A percentile compares a stretch with the other conserved stretches of the same genome.
These are phyloP conservation scores for Hypomesus transpacificus DNA, from an alignment of 2,113 vertebrate species.

Conservation along the genomic window DNA sequence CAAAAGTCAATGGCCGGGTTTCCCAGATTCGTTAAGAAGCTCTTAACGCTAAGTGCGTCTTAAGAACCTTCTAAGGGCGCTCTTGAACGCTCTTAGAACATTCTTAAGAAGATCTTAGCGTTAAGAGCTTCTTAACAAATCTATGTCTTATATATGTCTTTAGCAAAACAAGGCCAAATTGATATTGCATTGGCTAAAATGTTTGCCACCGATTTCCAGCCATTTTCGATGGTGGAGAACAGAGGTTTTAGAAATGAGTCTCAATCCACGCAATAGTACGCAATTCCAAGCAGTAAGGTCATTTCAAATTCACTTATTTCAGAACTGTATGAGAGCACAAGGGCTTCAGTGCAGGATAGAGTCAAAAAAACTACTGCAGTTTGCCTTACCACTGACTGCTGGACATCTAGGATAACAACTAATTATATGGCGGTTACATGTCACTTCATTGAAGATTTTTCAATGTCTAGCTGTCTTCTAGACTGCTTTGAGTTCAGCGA, in stretches of 20 bases:
- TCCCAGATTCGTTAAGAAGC: too few species aligned
- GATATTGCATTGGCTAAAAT: neutral
- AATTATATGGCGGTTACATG: constrained; percentile 39
- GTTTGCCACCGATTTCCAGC: neutral
- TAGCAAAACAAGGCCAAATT: neutral
- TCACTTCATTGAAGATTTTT: constrained; percentile 41
- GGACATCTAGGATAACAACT: constrained; percentile 36
- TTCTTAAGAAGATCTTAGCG: too few species aligned
- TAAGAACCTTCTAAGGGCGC: too few species aligned
- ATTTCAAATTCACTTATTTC: constrained; percentile 29
- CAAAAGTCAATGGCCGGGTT: too few species aligned
- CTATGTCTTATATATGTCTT: too few species aligned
- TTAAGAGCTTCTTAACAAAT: too few species aligned
- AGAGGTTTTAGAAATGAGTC: constrained; percentile 20
- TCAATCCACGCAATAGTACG: constrained; percentile 34
- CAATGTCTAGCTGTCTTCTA: constrained; percentile 35
- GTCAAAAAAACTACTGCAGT: constrained; percentile 36
- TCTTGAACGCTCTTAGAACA: too few species aligned
- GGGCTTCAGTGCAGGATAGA: constrained; percentile 30
- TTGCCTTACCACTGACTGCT: constrained; percentile 44
- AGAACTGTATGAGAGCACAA: constrained; percentile 22
- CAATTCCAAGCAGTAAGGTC: constrained; percentile 34
- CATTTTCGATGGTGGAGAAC: neutral
- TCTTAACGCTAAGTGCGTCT: too few species aligned
- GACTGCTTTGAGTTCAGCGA: constrained; percentile 52